Base-by-base conservation (phyloP, 2,888 invertebrate species). In the Pasiphila rectangulata region DNA sequence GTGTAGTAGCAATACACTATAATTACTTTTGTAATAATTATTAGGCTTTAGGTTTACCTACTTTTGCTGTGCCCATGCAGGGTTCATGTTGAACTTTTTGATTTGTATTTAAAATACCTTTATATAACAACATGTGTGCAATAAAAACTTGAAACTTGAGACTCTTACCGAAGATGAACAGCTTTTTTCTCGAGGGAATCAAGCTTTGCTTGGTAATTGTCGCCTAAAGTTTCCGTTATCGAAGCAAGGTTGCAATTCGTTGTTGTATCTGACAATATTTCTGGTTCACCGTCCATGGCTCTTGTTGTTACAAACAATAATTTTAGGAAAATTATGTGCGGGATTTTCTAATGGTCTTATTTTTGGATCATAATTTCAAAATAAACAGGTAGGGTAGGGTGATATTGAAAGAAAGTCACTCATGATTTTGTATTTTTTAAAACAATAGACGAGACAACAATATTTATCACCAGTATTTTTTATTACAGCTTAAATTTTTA, bases 151-250 rank as follows among this genome's bases (percentile, higher is more conserved):
- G 12, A 6, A 4, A 9, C 7, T 25, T 12, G 15, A 12, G 23
- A 30, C 1, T 21, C 24, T 10, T 17, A 52, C 87, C 87, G 81
- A 56, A 88, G 62, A 59, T 88, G 87, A 37, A 85, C 80, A 48
- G 88, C 87, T 67, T 89, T 88, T 65, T 87, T 88, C 56, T 87
- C 87, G 50, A 87, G 65, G 13, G 85, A 77, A 60, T 87, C 87
- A 55, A 82, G 66, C 70, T 77, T 87, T 19, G 80, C 79, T 67
- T 85, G 85, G 61, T 75, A 75, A 48, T 72, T 72, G 56, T 85
- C 85, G 43, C 83, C 81, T 50, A 75, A 47, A 20, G 78, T 76
- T 63, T 83, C 84, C 43, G 83, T 82, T 43, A 73, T 66, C 15
- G 80, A 74, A 48, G 73, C 70, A 35, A 79, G 58, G 59, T 84